Percentiles rank a stretch among this genome's conserved stretches.
These are phyloP conservation scores for Pseudotriccus pelzelni DNA, from an alignment of 2,797 vertebrate genomes.

Conservation along the genomic window DNA sequence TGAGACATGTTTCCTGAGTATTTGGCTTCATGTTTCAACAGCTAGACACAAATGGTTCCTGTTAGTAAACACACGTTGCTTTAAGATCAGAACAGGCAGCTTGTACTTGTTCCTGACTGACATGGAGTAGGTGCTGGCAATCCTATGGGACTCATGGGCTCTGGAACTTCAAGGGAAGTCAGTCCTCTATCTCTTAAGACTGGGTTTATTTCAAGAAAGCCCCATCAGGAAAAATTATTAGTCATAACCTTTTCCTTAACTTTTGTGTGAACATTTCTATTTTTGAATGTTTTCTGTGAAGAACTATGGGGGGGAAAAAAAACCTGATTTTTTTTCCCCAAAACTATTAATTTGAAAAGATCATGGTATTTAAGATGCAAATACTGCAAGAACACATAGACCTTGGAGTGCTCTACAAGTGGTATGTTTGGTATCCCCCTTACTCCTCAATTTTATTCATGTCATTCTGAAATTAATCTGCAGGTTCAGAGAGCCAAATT, in stretches of 20 bases:
- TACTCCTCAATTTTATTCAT: neutral
- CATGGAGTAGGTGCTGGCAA: neutral
- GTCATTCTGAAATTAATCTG: neutral
- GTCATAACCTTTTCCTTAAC: neutral
- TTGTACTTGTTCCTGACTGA: neutral
- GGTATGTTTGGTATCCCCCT: neutral
- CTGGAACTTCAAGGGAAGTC: neutral
- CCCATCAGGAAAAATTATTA: neutral
- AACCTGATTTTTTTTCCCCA: neutral
- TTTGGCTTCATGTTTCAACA: neutral
- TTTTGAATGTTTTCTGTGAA: neutral
- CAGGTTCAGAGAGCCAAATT: neutral
- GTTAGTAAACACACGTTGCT: neutral
- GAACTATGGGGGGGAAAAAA: too few relatives aligned
- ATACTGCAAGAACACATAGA: neutral
- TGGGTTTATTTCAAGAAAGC: neutral
- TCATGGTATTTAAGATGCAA: neutral
- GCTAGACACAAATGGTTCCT: neutral
- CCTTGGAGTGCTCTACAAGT: neutral
- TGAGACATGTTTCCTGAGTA: neutral
- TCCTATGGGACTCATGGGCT: neutral
- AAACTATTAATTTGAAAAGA: neutral
- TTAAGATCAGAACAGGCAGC: neutral
- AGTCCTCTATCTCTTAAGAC: neutral
- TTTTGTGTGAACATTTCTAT: neutral